Base-by-base conservation (phyloP, 2,888 invertebrate genomes). In the Philonicus albiceps region DNA sequence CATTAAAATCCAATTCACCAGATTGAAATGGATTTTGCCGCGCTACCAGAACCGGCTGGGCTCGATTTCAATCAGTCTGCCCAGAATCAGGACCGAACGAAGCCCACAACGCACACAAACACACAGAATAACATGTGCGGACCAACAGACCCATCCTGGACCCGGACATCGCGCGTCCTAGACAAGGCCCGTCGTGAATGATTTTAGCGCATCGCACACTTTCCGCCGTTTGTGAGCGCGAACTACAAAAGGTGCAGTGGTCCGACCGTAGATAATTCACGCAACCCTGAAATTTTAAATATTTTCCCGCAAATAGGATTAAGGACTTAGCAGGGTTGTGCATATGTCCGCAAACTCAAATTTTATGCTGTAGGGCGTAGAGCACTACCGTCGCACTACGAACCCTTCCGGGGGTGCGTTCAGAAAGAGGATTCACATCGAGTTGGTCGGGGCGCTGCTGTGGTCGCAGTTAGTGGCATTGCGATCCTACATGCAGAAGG, bases 21-120 rank as follows among this genome's bases (percentile, higher is more conserved):
- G 81, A 81, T 81, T 81, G 81, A 81, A 81, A 81, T 81, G 81
- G 81, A 81, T 81, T 81, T 81, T 81, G 81, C 81, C 81, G 64
- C 81, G 81, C 55, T 55, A 81, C 81, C 31, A 81, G 81, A 81
- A 55, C 30, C 55, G 81, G 34, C 64, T 27, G 81, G 31, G 64
- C 30, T 81, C 55, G 64, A 64, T 81, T 81, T 81, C 81, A 81
- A 81, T 81, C 81, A 81, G 34, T 34, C 55, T 19, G 11, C 16
- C 30, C 74, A 8, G 30, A 4, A 31, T 11, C 13, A 30, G 73
- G 27, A 30, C 27, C 74, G 31, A n/a, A n/a, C 4, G 7, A n/a
- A 34, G 31, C 4, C 55, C 27, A 34, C 81, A 55, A 55, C 13
- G 30, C 31, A 31, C 81, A 81, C n/a, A 81, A 19, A 31, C 81